Conservation (phyloP, 2,113 vertebrate genomes). For the Chrysemys picta region DNA sequence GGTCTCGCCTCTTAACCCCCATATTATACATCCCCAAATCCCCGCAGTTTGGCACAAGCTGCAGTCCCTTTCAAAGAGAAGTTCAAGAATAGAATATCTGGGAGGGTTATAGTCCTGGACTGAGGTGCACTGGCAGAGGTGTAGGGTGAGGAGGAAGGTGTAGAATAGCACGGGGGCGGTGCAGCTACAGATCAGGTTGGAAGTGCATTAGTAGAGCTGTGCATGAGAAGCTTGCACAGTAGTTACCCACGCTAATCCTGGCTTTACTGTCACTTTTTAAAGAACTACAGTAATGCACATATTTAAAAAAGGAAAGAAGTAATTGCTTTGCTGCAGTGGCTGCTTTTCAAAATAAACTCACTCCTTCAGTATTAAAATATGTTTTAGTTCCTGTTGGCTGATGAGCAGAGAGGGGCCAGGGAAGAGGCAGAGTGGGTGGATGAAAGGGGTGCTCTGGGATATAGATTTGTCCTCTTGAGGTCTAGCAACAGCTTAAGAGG, state of each 20-base stretch:
- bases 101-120: not conserved
- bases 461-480: not conserved
- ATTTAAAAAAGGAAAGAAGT: not conserved
- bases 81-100: not conserved
- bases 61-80: not conserved
- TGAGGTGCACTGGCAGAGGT: not conserved
- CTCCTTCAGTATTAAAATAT: not conserved
- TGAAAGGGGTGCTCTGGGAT: not conserved
- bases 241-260: not conserved
- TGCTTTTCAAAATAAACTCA: not conserved
- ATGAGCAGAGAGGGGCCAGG: not conserved
- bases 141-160: not conserved
- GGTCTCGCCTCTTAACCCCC: not conserved
- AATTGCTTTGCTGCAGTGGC: not conserved
- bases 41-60: not conserved
- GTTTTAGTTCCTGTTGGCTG: not conserved
- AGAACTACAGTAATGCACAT: not conserved
- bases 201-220: not conserved
- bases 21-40: not conserved
- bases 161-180: not conserved
- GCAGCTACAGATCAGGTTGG: not conserved
- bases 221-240: not conserved
- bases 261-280: not conserved
- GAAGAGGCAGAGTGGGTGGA: not conserved
- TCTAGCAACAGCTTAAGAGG: not conserved